Conservation (phyloP, 2,797 vertebrate species). For the Cryptoblepharus egeriae region DNA sequence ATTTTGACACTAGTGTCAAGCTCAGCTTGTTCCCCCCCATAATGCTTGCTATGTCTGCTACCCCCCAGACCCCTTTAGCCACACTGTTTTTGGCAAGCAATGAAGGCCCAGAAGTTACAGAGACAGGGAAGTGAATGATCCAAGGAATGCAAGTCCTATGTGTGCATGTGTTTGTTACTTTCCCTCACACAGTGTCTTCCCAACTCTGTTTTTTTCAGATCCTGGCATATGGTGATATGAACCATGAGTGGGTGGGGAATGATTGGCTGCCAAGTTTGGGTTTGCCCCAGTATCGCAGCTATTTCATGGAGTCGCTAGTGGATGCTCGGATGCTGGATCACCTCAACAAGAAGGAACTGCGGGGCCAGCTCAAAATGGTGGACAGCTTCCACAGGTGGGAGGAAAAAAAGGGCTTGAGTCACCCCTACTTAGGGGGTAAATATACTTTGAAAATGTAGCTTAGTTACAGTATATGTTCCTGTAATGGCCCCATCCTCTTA, state of each 20-base stretch:
- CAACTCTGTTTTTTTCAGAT: slow-evolving; percentile 79
- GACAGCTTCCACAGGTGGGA: slow-evolving; percentile 94
- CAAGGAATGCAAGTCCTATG: not conserved
- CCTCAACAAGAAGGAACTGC: slow-evolving; percentile 93
- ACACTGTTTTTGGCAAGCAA: no score
- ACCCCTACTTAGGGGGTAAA: not conserved
- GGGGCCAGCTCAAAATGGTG: slow-evolving; percentile 95
- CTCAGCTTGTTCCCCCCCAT: no score
- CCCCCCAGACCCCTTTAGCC: no score
- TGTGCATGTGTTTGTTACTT: not conserved
- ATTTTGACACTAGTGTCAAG: no score
- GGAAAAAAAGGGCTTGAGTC: not conserved
- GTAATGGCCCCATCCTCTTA: not conserved
- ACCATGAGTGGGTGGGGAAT: slow-evolving; percentile 77
- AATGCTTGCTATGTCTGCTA: no score
- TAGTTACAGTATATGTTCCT: not conserved
- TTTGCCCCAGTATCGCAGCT: slow-evolving; percentile 92
- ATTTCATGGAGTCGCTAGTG: slow-evolving; percentile 96
- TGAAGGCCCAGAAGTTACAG: not conserved
- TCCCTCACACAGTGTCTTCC: slow-evolving; percentile 10
- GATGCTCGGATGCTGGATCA: slow-evolving; percentile 95
- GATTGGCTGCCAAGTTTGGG: slow-evolving; percentile 94
- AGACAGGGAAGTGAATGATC: not conserved
- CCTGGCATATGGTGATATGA: slow-evolving; percentile 89
- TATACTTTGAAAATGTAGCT: no score